Evolutionary conservation across 2,797 vertebrate species (phyloP).

Genomic region (Sebastes elongatus): DNA sequence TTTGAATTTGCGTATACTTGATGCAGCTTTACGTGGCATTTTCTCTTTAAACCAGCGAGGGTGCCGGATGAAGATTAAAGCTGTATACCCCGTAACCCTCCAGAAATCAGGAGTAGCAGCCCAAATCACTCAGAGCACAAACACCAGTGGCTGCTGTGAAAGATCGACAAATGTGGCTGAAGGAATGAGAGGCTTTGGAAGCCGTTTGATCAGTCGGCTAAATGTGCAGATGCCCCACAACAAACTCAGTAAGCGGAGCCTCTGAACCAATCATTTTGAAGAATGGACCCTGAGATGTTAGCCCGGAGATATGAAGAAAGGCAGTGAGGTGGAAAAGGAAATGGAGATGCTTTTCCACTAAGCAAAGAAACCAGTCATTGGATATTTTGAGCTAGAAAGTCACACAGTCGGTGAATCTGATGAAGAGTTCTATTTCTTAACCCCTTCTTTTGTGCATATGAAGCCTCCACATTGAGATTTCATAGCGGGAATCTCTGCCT

Average conservation of each 20-base stretch:
- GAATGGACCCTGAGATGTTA: slow-evolving; percentile 21
- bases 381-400: neutral
- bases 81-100: slow-evolving; percentile 5
- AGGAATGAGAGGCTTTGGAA: slow-evolving; percentile 23
- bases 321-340: neutral
- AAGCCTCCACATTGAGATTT: neutral
- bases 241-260: slow-evolving; percentile 13
- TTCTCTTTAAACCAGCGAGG: slow-evolving; percentile 9
- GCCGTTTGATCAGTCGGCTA: slow-evolving; percentile 36
- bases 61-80: slow-evolving; percentile 29
- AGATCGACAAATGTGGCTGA: slow-evolving; percentile 15
- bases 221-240: slow-evolving; percentile 26
- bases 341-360: neutral
- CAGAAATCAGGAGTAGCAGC: slow-evolving; percentile 20
- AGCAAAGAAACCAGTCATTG: neutral
- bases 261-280: slow-evolving; percentile 24
- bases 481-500: neutral
- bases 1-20: slow-evolving; percentile 1
- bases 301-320: slow-evolving; percentile 5
- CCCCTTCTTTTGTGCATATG: neutral
- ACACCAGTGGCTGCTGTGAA: slow-evolving; percentile 21
- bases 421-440: neutral
- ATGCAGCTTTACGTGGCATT: slow-evolving; percentile 11
- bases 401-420: neutral
- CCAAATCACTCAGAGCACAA: slow-evolving; percentile 26